phyloP scores from a whole-genome alignment of 2,888 invertebrate genomes.

The Polyommatus icarus region DNA sequence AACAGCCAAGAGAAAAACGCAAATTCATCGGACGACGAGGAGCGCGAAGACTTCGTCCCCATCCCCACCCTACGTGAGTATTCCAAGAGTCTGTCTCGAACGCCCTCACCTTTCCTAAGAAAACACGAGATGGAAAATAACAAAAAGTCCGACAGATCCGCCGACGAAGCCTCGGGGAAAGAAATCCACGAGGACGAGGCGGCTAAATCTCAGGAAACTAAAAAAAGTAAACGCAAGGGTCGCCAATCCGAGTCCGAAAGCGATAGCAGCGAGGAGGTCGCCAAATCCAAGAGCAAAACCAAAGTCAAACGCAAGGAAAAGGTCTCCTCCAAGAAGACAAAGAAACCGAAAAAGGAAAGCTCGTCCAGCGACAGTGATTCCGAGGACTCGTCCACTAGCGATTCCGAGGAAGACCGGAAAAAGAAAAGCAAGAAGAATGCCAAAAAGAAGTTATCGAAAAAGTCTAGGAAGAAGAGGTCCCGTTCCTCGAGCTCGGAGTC shows the following conservation, averaged over 20 bases:
- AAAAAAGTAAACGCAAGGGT: constrained; percentile 77
- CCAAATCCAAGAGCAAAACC: constrained; percentile 69
- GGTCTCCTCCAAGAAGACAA: constrained; percentile 78
- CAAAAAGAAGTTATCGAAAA: constrained; percentile 73
- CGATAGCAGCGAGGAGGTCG: constrained; percentile 68
- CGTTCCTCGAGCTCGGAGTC: constrained; percentile 76
- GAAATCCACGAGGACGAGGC: constrained; percentile 70
- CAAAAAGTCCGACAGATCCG: constrained; percentile 71
- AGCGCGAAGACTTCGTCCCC: constrained; percentile 64
- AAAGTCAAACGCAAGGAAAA: constrained; percentile 78
- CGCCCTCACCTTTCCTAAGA: constrained; percentile 91
- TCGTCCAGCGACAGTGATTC: constrained; percentile 77
- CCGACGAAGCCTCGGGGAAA: constrained; percentile 69
- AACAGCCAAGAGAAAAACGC: constrained; percentile 57
- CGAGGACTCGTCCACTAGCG: constrained; percentile 75
- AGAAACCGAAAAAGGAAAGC: constrained; percentile 72
- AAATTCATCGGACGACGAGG: constrained; percentile 69
- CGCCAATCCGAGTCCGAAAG: constrained; percentile 76
- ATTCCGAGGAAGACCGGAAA: constrained; percentile 75
- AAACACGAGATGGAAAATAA: constrained; percentile 79
- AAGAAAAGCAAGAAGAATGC: constrained; percentile 74
- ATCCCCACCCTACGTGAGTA: constrained; percentile 76
- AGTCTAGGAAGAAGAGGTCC: constrained; percentile 69
- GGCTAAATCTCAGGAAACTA: constrained; percentile 56
- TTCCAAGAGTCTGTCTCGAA: constrained; percentile 89